Evolutionary conservation across 2,797 vertebrate genomes (phyloP).

Genomic region (Adrianichthys oophorus): DNA sequence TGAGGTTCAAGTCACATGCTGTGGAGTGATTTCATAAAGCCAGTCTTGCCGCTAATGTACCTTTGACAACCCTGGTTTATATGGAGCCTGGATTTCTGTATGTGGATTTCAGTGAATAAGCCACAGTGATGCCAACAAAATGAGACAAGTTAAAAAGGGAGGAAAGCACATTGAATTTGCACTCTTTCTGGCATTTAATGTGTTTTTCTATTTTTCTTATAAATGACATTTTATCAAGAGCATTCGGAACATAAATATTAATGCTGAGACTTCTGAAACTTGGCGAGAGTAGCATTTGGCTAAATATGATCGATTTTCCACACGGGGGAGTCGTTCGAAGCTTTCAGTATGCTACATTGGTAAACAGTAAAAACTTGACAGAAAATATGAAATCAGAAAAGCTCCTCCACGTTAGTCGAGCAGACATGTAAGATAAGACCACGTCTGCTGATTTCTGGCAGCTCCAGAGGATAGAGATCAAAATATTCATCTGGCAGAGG

Average conservation of each 20-base stretch:
- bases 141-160: conserved; percentile 10
- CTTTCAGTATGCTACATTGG: conserved; percentile 16
- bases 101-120: background rate
- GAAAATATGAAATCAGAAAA: conserved; percentile 13
- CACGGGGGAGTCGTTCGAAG: conserved; percentile 14
- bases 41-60: background rate
- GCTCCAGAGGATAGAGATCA: background rate
- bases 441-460: background rate
- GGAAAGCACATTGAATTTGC: conserved; percentile 1
- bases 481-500: background rate
- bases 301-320: conserved; percentile 69
- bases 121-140: background rate
- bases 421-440: background rate
- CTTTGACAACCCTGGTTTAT: background rate
- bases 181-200: background rate
- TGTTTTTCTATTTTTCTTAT: conserved; percentile 22
- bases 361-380: conserved; percentile 15
- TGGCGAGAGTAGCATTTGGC: conserved; percentile 31
- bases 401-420: conserved; percentile 6
- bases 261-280: conserved; percentile 36
- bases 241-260: conserved; percentile 53
- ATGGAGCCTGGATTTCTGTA: background rate
- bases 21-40: conserved; percentile 7
- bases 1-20: background rate
- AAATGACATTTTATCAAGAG: conserved; percentile 29